Evolutionary conservation across 35 echinoderm and acorn worm genomes (phyloP), one percentile per base, ranked within the genome.

Genomic region (Acanthaster planci): DNA sequence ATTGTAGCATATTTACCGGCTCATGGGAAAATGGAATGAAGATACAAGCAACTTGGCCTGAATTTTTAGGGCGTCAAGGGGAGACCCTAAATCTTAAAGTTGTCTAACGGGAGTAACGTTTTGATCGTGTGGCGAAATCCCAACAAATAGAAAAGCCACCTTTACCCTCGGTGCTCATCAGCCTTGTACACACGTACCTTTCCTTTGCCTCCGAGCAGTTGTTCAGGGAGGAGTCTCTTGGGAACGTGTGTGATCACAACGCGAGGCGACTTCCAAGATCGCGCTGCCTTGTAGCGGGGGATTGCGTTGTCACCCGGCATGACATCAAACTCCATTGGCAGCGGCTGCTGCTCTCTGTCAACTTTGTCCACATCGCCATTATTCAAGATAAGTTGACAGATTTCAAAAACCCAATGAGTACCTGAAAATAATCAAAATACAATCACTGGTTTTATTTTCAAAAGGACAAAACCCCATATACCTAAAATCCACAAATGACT

Each of bases 331-430:
- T 72, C 64, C 34, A 72, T 2, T 10, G 64, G 64, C 34, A 72
- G 2, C 26, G 64, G 64, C n/a, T 72, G 23, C 15, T 72, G 64
- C 64, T 21, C 26, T 29, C 64, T 21, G 23, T 72, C 64, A 15
- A 72, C 64, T 29, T 72, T 72, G 10, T 72, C 64, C 2, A 72
- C 2, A 26, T 72, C 64, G 14, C 64, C 64, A 16, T 72, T 36
- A 34, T 72, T 72, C 18, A 35, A 8, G 30, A 72, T 72, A 12
- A 72, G 64, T 14, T 72, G 64, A 72, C 64, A 72, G 22, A 72
- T 72, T 72, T 72, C 64, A 72, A 26, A 19, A 30, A 72, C 64
- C 64, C 64, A 72, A 26, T 72, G 64, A 21, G 64, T 72, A 12
- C 64, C 64, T 72, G 42, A 47, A 47, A 47, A 47, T 47, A 47